These are phyloP conservation scores for Eupsilia transversa DNA, from an alignment of 2,888 invertebrate genomes.

Conservation along the genomic window DNA sequence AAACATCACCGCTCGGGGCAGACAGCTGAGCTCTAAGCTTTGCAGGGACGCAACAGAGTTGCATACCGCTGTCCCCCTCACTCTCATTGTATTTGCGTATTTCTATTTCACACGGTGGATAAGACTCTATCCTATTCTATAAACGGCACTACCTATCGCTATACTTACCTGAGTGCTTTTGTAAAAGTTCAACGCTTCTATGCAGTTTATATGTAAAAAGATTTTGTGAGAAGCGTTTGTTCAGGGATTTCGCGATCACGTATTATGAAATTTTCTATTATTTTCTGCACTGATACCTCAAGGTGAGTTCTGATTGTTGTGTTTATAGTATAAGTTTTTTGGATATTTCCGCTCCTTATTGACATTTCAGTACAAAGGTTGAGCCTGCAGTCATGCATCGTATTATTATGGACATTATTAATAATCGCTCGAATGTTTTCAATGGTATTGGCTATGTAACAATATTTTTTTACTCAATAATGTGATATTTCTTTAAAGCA, in stretches of 20 bases:
- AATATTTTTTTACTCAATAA: background rate
- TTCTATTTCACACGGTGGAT: slow-evolving; percentile 81
- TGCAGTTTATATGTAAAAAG: slow-evolving; percentile 85
- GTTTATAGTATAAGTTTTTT: slow-evolving; percentile 56
- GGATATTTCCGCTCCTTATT: slow-evolving; percentile 44
- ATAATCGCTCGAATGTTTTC: background rate
- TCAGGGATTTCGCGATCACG: slow-evolving; percentile 75
- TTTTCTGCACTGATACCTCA: slow-evolving; percentile 64
- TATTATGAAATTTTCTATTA: slow-evolving; percentile 70
- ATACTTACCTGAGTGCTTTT: slow-evolving; percentile 90
- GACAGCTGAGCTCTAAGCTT: slow-evolving; percentile 90
- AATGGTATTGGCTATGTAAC: background rate
- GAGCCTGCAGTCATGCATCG: slow-evolving; percentile 8
- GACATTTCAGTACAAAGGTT: slow-evolving; percentile 22
- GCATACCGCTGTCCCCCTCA: slow-evolving; percentile 84
- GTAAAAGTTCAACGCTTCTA: slow-evolving; percentile 89
- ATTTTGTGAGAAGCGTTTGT: slow-evolving; percentile 79
- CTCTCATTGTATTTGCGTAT: slow-evolving; percentile 74
- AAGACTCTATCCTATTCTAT: slow-evolving; percentile 87
- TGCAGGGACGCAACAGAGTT: slow-evolving; percentile 84
- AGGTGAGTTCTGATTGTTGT: slow-evolving; percentile 68
- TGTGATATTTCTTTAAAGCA: too few relatives aligned
- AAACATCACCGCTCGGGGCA: slow-evolving; percentile 90
- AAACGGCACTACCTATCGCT: slow-evolving; percentile 86
- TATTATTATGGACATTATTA: slow-evolving; percentile 19